A percentile compares a stretch with the other conserved stretches of the same genome.
Conservation (phyloP, 2,797 vertebrate species). For the Myripristis jacobus region DNA sequence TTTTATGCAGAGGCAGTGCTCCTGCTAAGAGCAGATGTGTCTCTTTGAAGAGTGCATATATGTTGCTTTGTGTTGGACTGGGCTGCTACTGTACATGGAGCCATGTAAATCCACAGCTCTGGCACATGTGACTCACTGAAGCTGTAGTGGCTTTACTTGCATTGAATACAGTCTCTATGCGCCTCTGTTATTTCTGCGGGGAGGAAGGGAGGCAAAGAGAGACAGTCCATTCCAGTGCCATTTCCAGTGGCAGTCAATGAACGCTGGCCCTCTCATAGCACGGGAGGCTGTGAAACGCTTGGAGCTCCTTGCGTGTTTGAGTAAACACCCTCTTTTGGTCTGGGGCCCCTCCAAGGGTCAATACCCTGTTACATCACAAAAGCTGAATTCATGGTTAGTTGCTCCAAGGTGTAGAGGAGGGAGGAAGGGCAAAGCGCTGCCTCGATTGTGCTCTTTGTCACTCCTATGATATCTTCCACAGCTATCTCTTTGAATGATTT, state of each 20-base stretch:
- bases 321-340: slow-evolving; percentile 77
- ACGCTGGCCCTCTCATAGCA: slow-evolving; percentile 52
- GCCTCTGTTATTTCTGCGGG: slow-evolving; percentile 75
- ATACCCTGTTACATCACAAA: slow-evolving; percentile 81
- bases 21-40: slow-evolving; percentile 32
- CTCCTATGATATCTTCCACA: slow-evolving; percentile 31
- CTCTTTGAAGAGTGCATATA: background rate
- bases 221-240: slow-evolving; percentile 56
- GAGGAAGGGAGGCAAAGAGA: slow-evolving; percentile 50
- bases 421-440: slow-evolving; percentile 53
- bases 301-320: slow-evolving; percentile 70
- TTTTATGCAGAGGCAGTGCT: slow-evolving; percentile 31
- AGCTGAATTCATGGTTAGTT: slow-evolving; percentile 75
- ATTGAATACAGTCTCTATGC: slow-evolving; percentile 77
- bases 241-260: slow-evolving; percentile 70
- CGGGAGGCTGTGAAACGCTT: slow-evolving; percentile 67
- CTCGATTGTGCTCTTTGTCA: slow-evolving; percentile 55
- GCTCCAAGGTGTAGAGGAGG: slow-evolving; percentile 52
- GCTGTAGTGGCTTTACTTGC: slow-evolving; percentile 61
- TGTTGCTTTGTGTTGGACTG: slow-evolving; percentile 55
- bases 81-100: slow-evolving; percentile 43
- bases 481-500: slow-evolving; percentile 29
- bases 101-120: slow-evolving; percentile 63
- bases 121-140: slow-evolving; percentile 54
- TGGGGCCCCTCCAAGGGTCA: slow-evolving; percentile 77